Conservation (phyloP, 2,888 invertebrate species). For the Erebia aethiops region DNA sequence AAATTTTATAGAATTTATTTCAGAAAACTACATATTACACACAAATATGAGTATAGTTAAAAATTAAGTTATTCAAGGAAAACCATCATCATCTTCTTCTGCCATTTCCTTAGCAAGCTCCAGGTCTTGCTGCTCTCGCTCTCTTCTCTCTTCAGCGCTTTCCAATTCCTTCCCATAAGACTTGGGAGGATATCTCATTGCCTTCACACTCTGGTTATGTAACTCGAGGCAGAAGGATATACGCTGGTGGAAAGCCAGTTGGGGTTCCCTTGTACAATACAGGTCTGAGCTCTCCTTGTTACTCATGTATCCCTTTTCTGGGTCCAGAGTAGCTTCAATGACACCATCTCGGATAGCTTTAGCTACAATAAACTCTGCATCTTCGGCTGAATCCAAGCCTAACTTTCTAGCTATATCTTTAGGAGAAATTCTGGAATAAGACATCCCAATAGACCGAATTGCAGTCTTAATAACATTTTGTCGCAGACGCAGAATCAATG, state of each 20-base stretch:
- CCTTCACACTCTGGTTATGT: conserved; percentile 99
- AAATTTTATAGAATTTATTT: conserved; percentile 28
- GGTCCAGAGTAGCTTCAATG: conserved; percentile 98
- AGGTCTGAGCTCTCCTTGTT: conserved; percentile 98
- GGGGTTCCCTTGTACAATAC: conserved; percentile 98
- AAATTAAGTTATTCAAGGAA: conserved; percentile 67
- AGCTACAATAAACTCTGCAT: conserved; percentile 99
- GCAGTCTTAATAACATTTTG: conserved; percentile 99
- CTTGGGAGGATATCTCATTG: conserved; percentile 99
- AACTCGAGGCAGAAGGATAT: conserved; percentile 98
- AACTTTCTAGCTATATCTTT: conserved; percentile 97
- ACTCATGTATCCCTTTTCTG: conserved; percentile 97
- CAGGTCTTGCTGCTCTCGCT: conserved; percentile 98
- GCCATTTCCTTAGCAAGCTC: conserved; percentile 99
- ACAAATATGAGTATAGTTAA: conserved; percentile 21
- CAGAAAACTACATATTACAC: conserved; percentile 37
- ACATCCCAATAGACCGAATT: conserved; percentile 96
- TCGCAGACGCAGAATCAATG: conserved; percentile 95
- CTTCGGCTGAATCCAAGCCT: conserved; percentile 96
- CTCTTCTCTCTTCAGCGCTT: conserved; percentile 97
- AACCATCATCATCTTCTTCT: conserved; percentile 98
- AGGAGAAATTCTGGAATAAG: conserved; percentile 98
- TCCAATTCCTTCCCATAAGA: conserved; percentile 99
- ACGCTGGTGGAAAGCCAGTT: conserved; percentile 97
- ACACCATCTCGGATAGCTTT: conserved; percentile 99